These are phyloP conservation scores for Polydesmus complanatus DNA, from an alignment of 2,888 invertebrate species.

Conservation along the genomic window DNA sequence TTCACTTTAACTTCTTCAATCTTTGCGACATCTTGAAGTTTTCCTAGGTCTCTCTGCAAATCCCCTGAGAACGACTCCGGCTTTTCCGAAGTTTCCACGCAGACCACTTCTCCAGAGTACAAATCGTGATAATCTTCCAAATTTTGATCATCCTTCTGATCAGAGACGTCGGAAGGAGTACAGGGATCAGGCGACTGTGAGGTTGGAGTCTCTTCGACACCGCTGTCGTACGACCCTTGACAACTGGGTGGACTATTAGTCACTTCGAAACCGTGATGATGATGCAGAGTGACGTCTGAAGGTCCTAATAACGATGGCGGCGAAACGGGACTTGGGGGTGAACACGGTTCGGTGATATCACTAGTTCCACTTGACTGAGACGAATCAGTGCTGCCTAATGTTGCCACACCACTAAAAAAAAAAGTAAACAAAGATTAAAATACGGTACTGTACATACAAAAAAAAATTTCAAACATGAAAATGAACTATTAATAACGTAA, in stretches of 20 bases:
- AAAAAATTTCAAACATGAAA: background rate
- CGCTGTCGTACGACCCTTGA: slow-evolving; percentile 14
- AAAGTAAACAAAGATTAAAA: too few species aligned
- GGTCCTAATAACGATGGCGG: slow-evolving; percentile 10
- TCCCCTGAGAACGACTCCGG: background rate
- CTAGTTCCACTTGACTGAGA: slow-evolving; percentile 47
- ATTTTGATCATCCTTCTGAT: slow-evolving; percentile 1
- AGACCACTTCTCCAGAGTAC: background rate
- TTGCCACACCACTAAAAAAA: slow-evolving; percentile 61
- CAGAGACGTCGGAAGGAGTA: background rate
- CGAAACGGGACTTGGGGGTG: slow-evolving; percentile 43
- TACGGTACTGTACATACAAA: background rate
- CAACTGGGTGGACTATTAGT: slow-evolving; percentile 10
- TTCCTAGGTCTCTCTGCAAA: background rate
- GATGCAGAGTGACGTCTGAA: background rate
- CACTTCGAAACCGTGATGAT: slow-evolving; percentile 9
- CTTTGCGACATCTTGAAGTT: background rate
- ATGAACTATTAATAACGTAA: too few species aligned
- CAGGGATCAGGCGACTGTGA: slow-evolving; percentile 1
- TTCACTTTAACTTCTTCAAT: background rate
- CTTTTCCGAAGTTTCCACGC: background rate
- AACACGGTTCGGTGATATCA: slow-evolving; percentile 74
- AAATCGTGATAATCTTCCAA: slow-evolving; percentile 2
- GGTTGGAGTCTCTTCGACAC: slow-evolving; percentile 6
- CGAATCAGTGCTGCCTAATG: slow-evolving; percentile 52